Evolutionary conservation across 2,888 invertebrate genomes (phyloP).

Genomic region (Melanostoma scalare): DNA sequence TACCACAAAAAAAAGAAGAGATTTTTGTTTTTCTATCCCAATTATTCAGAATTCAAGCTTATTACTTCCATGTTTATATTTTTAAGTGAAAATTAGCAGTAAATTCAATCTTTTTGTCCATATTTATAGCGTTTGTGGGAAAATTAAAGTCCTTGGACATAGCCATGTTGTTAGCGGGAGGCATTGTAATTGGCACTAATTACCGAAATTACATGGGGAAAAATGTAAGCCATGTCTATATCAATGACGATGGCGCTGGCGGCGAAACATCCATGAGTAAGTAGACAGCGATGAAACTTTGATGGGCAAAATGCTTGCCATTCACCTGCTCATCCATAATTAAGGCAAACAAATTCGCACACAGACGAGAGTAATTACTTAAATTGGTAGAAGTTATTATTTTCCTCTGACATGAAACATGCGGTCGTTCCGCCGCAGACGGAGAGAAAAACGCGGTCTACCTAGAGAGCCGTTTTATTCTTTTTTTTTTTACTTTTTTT

Average conservation of each 20-base stretch:
- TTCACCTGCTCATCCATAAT: conserved; percentile 62
- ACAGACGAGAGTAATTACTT: conserved; percentile 46
- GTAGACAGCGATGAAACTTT: conserved; percentile 30
- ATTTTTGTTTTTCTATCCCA: no score
- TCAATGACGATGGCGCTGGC: conserved; percentile 13
- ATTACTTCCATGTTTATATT: no score
- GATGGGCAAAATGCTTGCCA: conserved; percentile 39
- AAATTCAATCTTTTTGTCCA: neutral
- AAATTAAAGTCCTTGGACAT: neutral
- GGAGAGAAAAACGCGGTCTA: conserved; percentile 20
- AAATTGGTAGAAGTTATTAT: conserved; percentile 64
- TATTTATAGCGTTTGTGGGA: neutral
- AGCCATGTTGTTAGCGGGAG: neutral
- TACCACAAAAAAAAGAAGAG: no score
- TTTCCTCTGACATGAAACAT: conserved; percentile 55
- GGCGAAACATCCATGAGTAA: conserved; percentile 21
- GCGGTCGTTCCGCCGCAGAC: conserved; percentile 1
- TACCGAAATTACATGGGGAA: conserved; percentile 53
- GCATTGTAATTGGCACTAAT: conserved; percentile 53
- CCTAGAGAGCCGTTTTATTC: neutral
- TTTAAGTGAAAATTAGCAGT: neutral
- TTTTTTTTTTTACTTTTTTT: neutral
- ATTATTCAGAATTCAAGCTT: no score
- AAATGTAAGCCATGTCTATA: conserved; percentile 15
- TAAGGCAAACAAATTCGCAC: conserved; percentile 40